These are phyloP conservation scores for Callipepla squamata DNA, from an alignment of 2,113 vertebrate genomes.

Conservation along the genomic window DNA sequence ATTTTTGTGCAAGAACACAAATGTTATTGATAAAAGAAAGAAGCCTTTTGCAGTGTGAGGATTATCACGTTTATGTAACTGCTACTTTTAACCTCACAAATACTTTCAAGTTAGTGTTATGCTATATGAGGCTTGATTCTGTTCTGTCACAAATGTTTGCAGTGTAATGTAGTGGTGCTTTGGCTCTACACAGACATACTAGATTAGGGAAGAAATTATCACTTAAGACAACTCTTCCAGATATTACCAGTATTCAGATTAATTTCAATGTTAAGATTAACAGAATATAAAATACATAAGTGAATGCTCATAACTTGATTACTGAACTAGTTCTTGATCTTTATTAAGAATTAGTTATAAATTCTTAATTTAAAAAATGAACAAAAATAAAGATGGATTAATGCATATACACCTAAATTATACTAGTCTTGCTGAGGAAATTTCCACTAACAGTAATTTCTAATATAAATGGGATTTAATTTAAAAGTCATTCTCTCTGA, in stretches of 20 bases:
- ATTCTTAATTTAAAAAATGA: background rate
- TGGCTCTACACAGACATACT: fast-evolving
- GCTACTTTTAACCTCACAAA: background rate
- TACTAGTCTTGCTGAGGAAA: background rate
- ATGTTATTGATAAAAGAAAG: background rate
- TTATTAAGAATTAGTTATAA: background rate
- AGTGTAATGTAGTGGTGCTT: background rate
- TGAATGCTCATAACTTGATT: background rate
- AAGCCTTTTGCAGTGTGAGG: background rate
- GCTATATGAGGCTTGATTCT: background rate
- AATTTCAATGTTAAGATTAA: background rate
- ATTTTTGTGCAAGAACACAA: background rate
- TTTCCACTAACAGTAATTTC: background rate
- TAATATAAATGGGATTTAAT: background rate
- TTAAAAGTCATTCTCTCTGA: background rate
- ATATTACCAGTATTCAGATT: background rate
- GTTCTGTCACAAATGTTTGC: background rate
- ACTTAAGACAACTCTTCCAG: background rate
- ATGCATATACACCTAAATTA: background rate
- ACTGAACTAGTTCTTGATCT: background rate
- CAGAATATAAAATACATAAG: background rate
- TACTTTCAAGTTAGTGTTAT: background rate
- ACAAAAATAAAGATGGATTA: background rate
- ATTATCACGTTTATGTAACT: background rate
- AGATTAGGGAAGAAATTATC: background rate